These are phyloP conservation scores for Harpagoxenus sublaevis DNA, from an alignment of 2,888 invertebrate genomes.

Conservation along the genomic window DNA sequence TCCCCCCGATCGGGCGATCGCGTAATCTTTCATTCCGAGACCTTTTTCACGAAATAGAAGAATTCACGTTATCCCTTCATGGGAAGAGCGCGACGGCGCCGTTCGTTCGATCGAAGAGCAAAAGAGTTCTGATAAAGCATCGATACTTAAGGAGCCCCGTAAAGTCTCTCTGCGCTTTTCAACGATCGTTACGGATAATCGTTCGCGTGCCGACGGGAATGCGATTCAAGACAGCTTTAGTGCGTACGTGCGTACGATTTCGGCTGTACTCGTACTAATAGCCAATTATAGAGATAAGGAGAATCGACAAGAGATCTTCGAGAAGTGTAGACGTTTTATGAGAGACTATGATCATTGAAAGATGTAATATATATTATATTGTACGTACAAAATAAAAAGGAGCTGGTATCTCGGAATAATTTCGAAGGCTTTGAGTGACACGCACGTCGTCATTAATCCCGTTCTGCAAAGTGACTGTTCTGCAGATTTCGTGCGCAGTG, in stretches of 20 bases:
- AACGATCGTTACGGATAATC: slow-evolving; percentile 1
- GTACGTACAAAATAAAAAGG: slow-evolving; percentile 52
- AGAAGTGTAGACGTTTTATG: slow-evolving; percentile 35
- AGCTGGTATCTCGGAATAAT: not conserved
- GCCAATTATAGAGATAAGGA: slow-evolving; percentile 49
- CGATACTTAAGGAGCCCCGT: not conserved
- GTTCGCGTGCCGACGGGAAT: not conserved
- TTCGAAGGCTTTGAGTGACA: not conserved
- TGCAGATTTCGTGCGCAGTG: slow-evolving; percentile 44
- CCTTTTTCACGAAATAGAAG: slow-evolving; percentile 9
- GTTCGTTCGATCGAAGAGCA: not conserved
- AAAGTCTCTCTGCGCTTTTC: not conserved
- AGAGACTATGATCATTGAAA: slow-evolving; percentile 26
- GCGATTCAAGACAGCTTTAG: slow-evolving; percentile 13
- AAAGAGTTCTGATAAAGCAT: not conserved
- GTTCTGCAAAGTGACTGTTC: slow-evolving; percentile 51
- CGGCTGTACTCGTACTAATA: slow-evolving; percentile 13
- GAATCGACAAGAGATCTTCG: slow-evolving; percentile 18
- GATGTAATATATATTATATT: slow-evolving; percentile 56
- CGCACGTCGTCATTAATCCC: slow-evolving; percentile 2
- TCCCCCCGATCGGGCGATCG: not conserved
- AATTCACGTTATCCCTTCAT: not conserved
- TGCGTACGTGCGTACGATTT: slow-evolving; percentile 18
- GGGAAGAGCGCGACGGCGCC: not conserved
- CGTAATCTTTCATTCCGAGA: slow-evolving; percentile 44